phyloP scores from a whole-genome alignment of 2,797 vertebrate species.

The Cephalopachus bancanus region DNA sequence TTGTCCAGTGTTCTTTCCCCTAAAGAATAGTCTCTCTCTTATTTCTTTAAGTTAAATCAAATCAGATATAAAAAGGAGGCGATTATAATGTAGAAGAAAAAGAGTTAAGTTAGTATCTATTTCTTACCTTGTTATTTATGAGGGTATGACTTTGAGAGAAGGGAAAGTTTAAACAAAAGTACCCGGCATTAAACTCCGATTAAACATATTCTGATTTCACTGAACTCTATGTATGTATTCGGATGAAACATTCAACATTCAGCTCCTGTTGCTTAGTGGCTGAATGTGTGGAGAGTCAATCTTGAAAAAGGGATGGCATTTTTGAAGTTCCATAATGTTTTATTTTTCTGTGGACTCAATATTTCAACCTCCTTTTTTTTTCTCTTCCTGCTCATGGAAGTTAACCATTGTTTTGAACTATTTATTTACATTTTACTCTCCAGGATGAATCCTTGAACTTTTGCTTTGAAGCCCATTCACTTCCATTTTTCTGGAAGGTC shows the following conservation, averaged over 20 bases:
- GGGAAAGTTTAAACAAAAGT: not conserved
- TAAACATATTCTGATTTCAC: not conserved
- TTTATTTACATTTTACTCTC: not conserved
- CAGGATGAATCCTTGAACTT: not conserved
- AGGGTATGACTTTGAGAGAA: not conserved
- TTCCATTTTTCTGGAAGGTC: not conserved
- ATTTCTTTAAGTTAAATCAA: conserved; percentile 11
- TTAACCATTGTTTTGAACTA: not conserved
- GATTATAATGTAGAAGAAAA: conserved; percentile 11
- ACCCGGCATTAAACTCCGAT: not conserved
- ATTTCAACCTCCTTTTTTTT: not conserved
- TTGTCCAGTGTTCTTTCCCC: not conserved
- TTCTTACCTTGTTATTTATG: not conserved
- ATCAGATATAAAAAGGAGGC: not conserved
- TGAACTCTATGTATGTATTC: not conserved
- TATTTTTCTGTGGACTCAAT: not conserved
- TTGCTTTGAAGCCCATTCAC: not conserved
- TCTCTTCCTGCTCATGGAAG: not conserved
- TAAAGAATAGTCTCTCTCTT: not conserved
- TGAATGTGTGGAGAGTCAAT: not conserved
- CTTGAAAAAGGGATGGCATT: not conserved
- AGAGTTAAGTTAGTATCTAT: conserved; percentile 3
- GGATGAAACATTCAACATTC: not conserved
- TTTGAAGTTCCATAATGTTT: conserved; percentile 16
- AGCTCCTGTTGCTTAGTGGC: not conserved